Conservation (phyloP, 2,113 vertebrate species). For the Varanus salvator region DNA sequence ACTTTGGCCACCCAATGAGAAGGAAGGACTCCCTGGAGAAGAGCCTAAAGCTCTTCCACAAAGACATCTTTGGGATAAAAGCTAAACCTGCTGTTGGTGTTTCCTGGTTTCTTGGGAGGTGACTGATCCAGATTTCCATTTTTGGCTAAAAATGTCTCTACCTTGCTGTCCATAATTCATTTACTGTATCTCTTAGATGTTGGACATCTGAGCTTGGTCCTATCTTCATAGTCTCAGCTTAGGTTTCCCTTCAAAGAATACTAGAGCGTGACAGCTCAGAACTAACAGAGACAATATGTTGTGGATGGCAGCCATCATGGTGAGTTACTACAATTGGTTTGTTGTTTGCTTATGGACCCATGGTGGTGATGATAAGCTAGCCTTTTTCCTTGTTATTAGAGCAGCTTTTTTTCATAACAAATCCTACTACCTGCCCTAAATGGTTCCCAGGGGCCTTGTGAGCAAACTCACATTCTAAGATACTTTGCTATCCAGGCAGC, state of each 20-base stretch:
- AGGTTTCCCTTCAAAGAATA: background rate
- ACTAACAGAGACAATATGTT: background rate
- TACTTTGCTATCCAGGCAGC: too few relatives aligned
- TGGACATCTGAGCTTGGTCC: background rate
- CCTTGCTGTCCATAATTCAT: background rate
- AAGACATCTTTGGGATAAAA: background rate
- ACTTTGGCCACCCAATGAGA: too few relatives aligned
- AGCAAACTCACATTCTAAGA: too few relatives aligned
- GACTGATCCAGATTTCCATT: background rate
- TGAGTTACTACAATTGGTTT: too few relatives aligned
- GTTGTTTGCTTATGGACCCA: too few relatives aligned
- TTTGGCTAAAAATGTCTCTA: background rate
- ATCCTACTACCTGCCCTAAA: too few relatives aligned
- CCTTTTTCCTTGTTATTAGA: too few relatives aligned
- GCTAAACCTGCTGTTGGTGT: background rate
- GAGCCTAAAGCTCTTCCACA: background rate
- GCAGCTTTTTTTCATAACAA: too few relatives aligned
- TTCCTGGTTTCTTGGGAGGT: background rate
- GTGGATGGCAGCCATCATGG: too few relatives aligned
- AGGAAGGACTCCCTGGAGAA: too few relatives aligned
- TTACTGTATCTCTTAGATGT: background rate
- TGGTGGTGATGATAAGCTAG: too few relatives aligned
- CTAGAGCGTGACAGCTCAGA: background rate
- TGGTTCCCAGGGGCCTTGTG: too few relatives aligned
- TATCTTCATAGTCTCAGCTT: background rate